phyloP scores from a whole-genome alignment of 1,140 invertebrate genomes.

The Anoplolepis gracilipes region DNA sequence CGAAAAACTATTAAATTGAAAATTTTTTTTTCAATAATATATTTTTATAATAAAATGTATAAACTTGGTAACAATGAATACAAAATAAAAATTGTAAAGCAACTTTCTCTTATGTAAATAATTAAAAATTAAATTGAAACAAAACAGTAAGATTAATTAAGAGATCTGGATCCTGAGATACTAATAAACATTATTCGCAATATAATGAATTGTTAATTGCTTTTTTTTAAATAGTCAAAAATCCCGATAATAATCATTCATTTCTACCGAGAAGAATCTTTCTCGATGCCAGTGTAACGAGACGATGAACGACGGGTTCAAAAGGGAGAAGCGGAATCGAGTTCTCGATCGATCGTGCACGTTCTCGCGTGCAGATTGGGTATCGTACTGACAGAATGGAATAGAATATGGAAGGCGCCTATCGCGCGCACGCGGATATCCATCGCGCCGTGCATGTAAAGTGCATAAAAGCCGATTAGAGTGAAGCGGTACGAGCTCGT shows the following conservation, averaged over 20 bases:
- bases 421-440: not conserved
- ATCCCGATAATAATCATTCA: not conserved
- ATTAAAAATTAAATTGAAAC: not conserved
- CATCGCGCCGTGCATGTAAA: slow-evolving; percentile 4
- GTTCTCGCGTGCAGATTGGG: slow-evolving; percentile 63
- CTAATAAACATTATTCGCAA: not conserved
- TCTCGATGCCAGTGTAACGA: slow-evolving; percentile 37
- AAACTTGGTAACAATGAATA: not conserved
- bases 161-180: not conserved
- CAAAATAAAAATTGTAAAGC: not conserved
- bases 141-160: not conserved
- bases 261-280: not conserved
- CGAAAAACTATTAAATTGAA: slow-evolving; percentile 22
- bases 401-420: slow-evolving; percentile 66
- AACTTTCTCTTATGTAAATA: not conserved
- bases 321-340: slow-evolving; percentile 61
- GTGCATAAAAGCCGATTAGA: slow-evolving; percentile 63
- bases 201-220: not conserved
- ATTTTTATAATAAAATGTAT: not conserved
- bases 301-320: slow-evolving; percentile 49
- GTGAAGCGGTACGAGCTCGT: slow-evolving; percentile 36
- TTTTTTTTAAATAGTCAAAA: not conserved
- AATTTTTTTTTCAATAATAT: not conserved
- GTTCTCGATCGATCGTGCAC: slow-evolving; percentile 54
- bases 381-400: slow-evolving; percentile 54